Evolutionary conservation across 1,140 invertebrate species (phyloP).

Genomic region (Eriosoma lanigerum): DNA sequence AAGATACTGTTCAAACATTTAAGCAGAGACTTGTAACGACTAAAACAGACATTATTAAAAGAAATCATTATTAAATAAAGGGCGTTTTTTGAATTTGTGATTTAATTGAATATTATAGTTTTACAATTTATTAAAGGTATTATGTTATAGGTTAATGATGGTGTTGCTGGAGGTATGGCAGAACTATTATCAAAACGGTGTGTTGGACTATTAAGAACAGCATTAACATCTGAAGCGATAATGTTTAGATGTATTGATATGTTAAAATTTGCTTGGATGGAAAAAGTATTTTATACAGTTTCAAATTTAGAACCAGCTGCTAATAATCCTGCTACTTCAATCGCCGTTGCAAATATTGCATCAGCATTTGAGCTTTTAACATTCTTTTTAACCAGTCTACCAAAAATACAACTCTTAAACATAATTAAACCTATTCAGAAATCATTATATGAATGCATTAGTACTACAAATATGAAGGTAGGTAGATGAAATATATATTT

Average conservation of each 20-base stretch:
- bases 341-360: slow-evolving; percentile 90
- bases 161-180: slow-evolving; percentile 59
- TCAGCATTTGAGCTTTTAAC: slow-evolving; percentile 88
- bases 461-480: slow-evolving; percentile 47
- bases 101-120: too few relatives aligned
- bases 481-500: neutral
- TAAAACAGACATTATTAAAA: too few relatives aligned
- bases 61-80: too few relatives aligned
- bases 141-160: slow-evolving; percentile 62
- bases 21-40: too few relatives aligned
- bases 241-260: slow-evolving; percentile 90
- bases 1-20: neutral
- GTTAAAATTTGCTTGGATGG: slow-evolving; percentile 86
- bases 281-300: slow-evolving; percentile 79
- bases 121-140: too few relatives aligned
- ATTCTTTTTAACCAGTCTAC: slow-evolving; percentile 82
- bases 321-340: slow-evolving; percentile 55
- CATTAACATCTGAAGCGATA: slow-evolving; percentile 75
- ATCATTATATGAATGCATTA: slow-evolving; percentile 54
- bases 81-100: too few relatives aligned
- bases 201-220: slow-evolving; percentile 81
- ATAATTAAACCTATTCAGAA: slow-evolving; percentile 83
- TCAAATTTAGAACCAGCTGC: slow-evolving; percentile 59
- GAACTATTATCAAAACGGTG: slow-evolving; percentile 86
- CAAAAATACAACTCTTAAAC: slow-evolving; percentile 79